Evolutionary conservation across 2,113 vertebrate genomes (phyloP), one percentile per base, ranked within the genome.

Genomic region (Pachycephala philippinensis): DNA sequence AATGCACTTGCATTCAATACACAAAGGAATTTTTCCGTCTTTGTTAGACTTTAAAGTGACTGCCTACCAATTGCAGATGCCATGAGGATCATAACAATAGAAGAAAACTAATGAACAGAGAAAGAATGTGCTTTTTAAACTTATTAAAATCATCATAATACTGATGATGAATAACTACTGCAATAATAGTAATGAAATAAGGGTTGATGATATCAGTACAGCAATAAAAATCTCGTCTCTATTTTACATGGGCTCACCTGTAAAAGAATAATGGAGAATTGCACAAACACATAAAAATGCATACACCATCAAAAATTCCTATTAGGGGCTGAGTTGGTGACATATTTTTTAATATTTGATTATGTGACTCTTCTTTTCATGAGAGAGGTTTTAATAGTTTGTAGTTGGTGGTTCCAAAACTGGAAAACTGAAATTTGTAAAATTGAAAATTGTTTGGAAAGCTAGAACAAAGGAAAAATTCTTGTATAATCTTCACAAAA

Each of bases 51-150:
- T 94, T 82, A 79, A 82, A 84, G 79, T 7, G 4, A 75, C 59
- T 82, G 18, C 49, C 42, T 78, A 75, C 64, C 45, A 87, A 75
- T 84, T 75, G 18, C 8, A 89, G 63, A 60, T 94, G 69, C 69
- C 84, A 94, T 87, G 52, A 87, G 61, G 33, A 52, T 87, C 65
- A 87, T 82, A 94, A 89, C 1, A 7, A 54, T 37, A 71, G 56
- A 30, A 81, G 37, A 75, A 94, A 91, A 47, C 33, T 75, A 52
- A 84, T 44, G 39, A 93, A 87, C 13, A 95, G 42, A 61, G 69
- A 59, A 91, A 94, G 23, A 89, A 87, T 52, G 18, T 45, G 17
- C 69, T 79, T 93, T 91, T 95, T 31, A 94, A 93, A 79, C 52
- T 78, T 82, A 89, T 61, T 66, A 81, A 91, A 91, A 78, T 86